Conservation (phyloP, 2,113 vertebrate genomes). For the Nibea albiflora region DNA sequence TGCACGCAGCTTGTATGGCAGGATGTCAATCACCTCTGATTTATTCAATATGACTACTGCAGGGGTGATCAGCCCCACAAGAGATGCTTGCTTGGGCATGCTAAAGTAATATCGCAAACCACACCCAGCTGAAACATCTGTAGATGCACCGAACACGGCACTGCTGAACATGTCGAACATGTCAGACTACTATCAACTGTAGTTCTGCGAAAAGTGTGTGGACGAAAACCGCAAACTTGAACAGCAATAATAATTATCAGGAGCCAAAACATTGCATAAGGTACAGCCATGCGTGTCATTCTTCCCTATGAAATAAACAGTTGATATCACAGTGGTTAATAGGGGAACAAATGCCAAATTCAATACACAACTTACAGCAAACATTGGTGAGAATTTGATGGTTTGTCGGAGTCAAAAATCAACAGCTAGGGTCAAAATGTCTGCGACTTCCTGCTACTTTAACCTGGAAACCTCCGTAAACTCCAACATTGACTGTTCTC, state of each 20-base stretch:
- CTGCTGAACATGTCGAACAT: too few relatives aligned
- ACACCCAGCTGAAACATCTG: conserved; percentile 42
- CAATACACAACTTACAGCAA: not conserved
- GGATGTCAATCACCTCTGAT: conserved; percentile 23
- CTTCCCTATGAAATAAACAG: not conserved
- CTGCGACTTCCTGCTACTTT: not conserved
- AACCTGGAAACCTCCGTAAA: not conserved
- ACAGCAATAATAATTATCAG: not conserved
- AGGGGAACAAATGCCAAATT: not conserved
- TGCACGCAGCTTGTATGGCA: not conserved
- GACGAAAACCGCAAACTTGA: not conserved
- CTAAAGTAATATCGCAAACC: conserved; percentile 3
- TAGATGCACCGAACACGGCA: not conserved
- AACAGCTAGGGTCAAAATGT: not conserved
- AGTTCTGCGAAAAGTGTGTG: not conserved
- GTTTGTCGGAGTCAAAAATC: not conserved
- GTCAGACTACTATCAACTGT: not conserved
- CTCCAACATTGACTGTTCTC: not conserved
- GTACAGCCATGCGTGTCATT: not conserved
- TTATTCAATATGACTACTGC: conserved; percentile 7
- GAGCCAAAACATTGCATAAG: not conserved
- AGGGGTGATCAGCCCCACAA: conserved; percentile 12
- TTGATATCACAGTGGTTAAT: not conserved
- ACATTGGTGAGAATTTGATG: not conserved
- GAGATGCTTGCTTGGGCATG: conserved; percentile 11